Conservation (phyloP, 2,888 invertebrate genomes). For the Malachius bipustulatus region DNA sequence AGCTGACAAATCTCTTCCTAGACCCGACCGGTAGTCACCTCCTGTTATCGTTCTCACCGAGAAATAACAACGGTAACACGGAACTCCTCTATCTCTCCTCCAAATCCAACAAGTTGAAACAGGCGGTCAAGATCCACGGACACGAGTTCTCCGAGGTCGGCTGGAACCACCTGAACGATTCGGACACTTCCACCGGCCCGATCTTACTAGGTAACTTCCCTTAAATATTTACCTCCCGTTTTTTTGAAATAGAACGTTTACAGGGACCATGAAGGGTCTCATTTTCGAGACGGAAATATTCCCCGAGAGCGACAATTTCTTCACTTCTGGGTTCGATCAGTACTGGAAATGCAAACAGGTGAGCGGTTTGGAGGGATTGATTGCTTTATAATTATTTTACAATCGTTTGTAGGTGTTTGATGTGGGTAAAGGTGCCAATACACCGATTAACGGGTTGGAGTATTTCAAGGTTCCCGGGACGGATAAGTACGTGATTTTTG, state of each 20-base stretch:
- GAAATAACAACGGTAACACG: constrained; percentile 43
- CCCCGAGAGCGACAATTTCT: constrained; percentile 70
- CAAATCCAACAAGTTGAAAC: constrained; percentile 62
- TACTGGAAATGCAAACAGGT: constrained; percentile 74
- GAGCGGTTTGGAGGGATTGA: no score
- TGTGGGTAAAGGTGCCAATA: constrained; percentile 64
- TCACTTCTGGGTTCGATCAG: constrained; percentile 60
- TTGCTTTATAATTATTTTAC: no score
- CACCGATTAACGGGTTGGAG: constrained; percentile 79
- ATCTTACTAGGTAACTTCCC: constrained; percentile 53
- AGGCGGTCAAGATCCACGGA: constrained; percentile 50
- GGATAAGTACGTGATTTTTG: constrained; percentile 69
- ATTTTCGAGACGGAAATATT: constrained; percentile 84
- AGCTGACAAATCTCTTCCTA: constrained; percentile 57
- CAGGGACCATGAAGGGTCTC: constrained; percentile 82
- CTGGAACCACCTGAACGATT: constrained; percentile 69
- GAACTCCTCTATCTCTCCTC: constrained; percentile 74
- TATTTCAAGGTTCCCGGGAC: constrained; percentile 62
- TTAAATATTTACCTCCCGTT: constrained; percentile 5
- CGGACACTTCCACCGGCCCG: constrained; percentile 61
- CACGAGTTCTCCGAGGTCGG: constrained; percentile 85
- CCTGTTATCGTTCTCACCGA: constrained; percentile 59
- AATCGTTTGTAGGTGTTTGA: constrained; percentile 81
- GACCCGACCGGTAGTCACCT: constrained; percentile 83
- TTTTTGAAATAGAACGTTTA: constrained; percentile 9